Conservation (phyloP, 1,140 invertebrate species). For the Papilio polyxenes region DNA sequence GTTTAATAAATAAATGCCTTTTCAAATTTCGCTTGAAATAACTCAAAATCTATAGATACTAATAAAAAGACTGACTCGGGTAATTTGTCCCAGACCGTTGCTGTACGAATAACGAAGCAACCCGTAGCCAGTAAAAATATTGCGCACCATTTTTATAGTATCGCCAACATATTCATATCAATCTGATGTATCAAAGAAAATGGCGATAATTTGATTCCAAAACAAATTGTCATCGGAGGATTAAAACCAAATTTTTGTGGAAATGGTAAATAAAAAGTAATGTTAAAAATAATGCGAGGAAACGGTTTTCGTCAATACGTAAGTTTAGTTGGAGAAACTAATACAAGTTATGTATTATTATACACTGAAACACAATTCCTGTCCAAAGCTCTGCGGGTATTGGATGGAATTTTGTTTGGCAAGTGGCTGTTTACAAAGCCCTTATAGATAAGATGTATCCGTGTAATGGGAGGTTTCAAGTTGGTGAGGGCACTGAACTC, state of each 20-base stretch:
- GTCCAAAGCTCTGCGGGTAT: background rate
- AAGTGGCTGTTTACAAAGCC: conserved; percentile 10
- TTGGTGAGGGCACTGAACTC: conserved; percentile 16
- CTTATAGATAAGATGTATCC: conserved; percentile 30
- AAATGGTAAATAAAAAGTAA: too few species aligned
- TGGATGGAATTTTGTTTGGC: conserved; percentile 5
- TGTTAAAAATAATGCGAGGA: too few species aligned
- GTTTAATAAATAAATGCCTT: background rate
- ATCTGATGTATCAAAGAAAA: too few species aligned
- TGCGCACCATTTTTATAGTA: background rate
- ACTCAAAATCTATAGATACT: background rate
- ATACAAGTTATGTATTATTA: background rate
- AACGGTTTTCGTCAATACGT: too few species aligned
- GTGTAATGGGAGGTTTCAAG: background rate
- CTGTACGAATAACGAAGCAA: background rate
- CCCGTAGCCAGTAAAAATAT: background rate
- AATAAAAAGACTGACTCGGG: background rate
- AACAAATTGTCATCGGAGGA: too few species aligned
- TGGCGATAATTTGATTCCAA: too few species aligned
- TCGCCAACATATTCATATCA: too few species aligned
- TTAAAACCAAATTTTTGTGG: too few species aligned
- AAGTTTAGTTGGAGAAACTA: background rate
- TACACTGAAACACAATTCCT: background rate
- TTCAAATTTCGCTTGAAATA: background rate
- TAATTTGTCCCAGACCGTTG: background rate